These are phyloP conservation scores for Hecatera dysodea DNA, from an alignment of 2,888 invertebrate genomes.

Conservation along the genomic window DNA sequence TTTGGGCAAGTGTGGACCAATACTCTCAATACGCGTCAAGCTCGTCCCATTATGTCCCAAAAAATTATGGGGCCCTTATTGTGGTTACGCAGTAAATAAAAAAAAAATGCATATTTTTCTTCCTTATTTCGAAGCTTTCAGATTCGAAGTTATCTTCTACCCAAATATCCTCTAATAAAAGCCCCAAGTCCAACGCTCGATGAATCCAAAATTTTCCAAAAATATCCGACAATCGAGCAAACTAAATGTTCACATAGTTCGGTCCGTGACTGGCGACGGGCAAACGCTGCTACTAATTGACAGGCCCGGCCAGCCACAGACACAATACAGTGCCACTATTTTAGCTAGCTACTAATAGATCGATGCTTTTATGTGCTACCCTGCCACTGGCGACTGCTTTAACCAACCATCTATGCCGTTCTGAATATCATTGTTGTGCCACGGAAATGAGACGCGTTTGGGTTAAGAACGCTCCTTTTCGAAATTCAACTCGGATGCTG, in stretches of 20 bases:
- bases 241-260: constrained; percentile 59
- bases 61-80: too few relatives aligned
- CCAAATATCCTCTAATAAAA: constrained; percentile 12
- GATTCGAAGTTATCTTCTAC: not conserved
- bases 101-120: too few relatives aligned
- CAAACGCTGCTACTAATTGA: constrained; percentile 73
- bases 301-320: constrained; percentile 66
- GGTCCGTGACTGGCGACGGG: constrained; percentile 60
- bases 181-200: constrained; percentile 4
- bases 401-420: constrained; percentile 29
- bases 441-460: constrained; percentile 21
- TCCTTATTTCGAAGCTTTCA: too few relatives aligned
- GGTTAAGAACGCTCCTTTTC: constrained; percentile 22
- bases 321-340: constrained; percentile 65
- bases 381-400: constrained; percentile 22
- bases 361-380: constrained; percentile 58
- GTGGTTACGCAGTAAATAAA: too few relatives aligned
- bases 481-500: constrained; percentile 15
- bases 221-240: constrained; percentile 52
- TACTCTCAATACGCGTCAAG: too few relatives aligned
- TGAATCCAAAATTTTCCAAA: constrained; percentile 51
- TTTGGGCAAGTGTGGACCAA: too few relatives aligned
- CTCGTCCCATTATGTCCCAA: too few relatives aligned
- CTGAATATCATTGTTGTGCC: constrained; percentile 27
- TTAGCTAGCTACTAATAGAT: constrained; percentile 66